Conservation (phyloP, 2,113 vertebrate genomes). For the Proteles cristata region DNA sequence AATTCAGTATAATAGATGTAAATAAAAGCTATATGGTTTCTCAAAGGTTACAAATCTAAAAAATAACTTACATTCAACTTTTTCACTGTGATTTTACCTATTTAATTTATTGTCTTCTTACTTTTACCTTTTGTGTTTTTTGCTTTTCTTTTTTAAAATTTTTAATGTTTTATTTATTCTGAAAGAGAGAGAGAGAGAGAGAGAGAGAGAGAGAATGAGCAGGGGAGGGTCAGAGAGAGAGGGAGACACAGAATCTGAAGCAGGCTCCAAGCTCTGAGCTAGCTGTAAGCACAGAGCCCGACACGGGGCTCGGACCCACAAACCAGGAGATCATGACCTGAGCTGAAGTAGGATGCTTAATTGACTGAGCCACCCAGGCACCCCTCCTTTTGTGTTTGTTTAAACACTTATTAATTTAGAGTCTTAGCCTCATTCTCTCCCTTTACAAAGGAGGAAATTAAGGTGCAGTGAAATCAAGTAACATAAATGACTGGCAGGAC, state of each 20-base stretch:
- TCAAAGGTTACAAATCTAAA: slow-evolving; percentile 37
- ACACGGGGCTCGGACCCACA: no score
- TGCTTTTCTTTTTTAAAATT: no score
- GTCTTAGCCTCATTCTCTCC: neutral
- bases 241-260: no score
- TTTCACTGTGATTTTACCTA: neutral
- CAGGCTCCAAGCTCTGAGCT: no score
- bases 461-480: neutral
- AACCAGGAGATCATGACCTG: no score
- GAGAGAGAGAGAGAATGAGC: no score
- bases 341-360: no score
- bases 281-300: no score
- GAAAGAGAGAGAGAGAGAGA: no score
- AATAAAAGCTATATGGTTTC: neutral
- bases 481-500: neutral
- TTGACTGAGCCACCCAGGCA: no score
- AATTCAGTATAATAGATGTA: slow-evolving; percentile 5
- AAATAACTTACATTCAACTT: neutral
- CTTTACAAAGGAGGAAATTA: slow-evolving; percentile 33
- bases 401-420: neutral
- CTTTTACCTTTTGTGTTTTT: neutral
- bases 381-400: neutral
- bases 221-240: no score
- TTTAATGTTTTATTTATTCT: no score
- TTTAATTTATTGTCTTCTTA: neutral